Percentiles rank a stretch among this genome's conserved stretches.
phyloP scores from a whole-genome alignment of 37 sponge, comb jelly and placozoan genomes.

The Beroe forskalii region DNA sequence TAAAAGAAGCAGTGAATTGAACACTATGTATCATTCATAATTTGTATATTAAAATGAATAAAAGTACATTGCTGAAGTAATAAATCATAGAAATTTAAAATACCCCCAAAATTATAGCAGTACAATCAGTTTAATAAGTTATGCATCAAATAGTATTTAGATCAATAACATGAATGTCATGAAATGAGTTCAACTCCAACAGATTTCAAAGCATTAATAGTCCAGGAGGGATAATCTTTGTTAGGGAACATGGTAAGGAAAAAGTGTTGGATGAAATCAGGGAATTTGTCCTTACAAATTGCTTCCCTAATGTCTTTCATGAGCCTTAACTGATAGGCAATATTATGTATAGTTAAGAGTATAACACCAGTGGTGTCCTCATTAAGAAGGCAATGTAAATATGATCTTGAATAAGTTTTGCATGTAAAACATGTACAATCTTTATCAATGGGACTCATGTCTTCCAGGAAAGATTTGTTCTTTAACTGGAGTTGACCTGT shows the following conservation, averaged over 20 bases:
- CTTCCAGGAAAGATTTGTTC: constrained; percentile 64
- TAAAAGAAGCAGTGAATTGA: too few relatives aligned
- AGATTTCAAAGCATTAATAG: constrained; percentile 80
- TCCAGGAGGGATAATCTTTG: constrained; percentile 82
- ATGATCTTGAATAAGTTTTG: constrained; percentile 70
- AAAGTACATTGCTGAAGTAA: too few relatives aligned
- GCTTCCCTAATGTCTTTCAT: constrained; percentile 77
- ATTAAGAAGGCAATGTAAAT: constrained; percentile 74
- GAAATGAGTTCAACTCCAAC: constrained; percentile 71
- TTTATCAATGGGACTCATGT: constrained; percentile 81
- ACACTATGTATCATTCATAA: too few relatives aligned
- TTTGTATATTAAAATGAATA: too few relatives aligned
- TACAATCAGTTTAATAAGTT: too few relatives aligned
- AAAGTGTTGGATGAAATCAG: constrained; percentile 78
- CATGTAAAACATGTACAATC: constrained; percentile 83
- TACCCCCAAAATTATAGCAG: too few relatives aligned
- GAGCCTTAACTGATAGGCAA: constrained; percentile 79
- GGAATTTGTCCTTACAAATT: constrained; percentile 74
- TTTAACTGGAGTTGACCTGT: constrained; percentile 84
- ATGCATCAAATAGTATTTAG: too few relatives aligned
- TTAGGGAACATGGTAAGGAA: constrained; percentile 72
- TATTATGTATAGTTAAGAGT: constrained; percentile 83
- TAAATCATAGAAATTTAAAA: too few relatives aligned
- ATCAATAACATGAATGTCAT: too few relatives aligned
- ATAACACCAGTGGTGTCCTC: constrained; percentile 78